Base-by-base conservation (phyloP, 2,888 invertebrate species). In the Leptinotarsa tumamoca region DNA sequence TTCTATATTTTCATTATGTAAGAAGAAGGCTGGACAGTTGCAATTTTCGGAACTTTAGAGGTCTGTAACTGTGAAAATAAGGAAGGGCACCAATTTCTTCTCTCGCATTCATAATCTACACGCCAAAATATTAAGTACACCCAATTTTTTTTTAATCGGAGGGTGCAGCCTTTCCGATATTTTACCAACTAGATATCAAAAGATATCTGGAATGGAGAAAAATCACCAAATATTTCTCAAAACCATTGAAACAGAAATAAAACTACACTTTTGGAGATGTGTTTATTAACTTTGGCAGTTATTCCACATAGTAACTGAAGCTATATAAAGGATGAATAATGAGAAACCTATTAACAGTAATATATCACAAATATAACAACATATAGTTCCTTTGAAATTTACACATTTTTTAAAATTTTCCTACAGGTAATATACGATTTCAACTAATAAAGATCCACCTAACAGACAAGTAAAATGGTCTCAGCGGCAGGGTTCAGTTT, bases 231-330 rank as follows among this genome's bases (percentile, higher is more conserved):
- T 43, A 43, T 43, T 43, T 43, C 13, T 3, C 10, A 43, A 43
- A 43, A 43, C 1, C 10, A 43, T 43, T 43, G 13, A 13, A 5
- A 54, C 10, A 61, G 4, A 70, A 58, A 70, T 58, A 49, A 70
- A 49, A 50, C 54, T 14, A 21, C 18, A 50, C 7, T 33, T 18
- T 43, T 21, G 21, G 14, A 70, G 51, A 70, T 58, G 70, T 78
- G 61, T 74, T 72, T 73, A 67, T 71, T 67, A 71, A 75, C 68
- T 75, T 68, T 58, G 71, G 71, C 71, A 75, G 68, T 71, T 75
- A 71, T 73, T 73, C 68, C 73, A 68, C 70, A 70, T 58, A 58
- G 43, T n/a, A 68, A 68, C 58, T 73, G 58, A 73, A 61, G 61
- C 50, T 68, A 68, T 49, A 68, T 61, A 73, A 68, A 63, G 61